Percentiles rank a stretch among this genome's conserved stretches.
phyloP scores from a whole-genome alignment of 2,888 invertebrate species.

The Alsophila aescularia region DNA sequence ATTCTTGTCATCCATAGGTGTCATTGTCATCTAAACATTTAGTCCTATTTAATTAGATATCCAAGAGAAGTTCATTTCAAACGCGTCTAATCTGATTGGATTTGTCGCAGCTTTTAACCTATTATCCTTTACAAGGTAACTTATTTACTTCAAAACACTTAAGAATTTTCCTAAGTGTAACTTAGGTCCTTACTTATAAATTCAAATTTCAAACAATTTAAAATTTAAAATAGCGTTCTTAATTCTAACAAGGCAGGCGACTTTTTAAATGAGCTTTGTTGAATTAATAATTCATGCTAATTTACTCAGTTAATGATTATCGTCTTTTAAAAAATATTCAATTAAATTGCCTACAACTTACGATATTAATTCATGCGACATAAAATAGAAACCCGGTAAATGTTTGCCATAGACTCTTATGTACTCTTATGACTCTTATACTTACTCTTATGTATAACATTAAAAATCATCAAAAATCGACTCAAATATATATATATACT shows the following conservation, averaged over 20 bases:
- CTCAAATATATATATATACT: no score
- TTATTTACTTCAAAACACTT: slow-evolving; percentile 10
- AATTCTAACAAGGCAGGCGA: slow-evolving; percentile 21
- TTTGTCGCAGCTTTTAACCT: neutral
- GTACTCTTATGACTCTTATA: no score
- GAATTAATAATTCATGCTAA: slow-evolving; percentile 10
- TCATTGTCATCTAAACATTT: no score
- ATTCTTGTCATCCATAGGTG: no score
- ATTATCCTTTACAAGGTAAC: neutral
- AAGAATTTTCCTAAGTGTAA: slow-evolving; percentile 16
- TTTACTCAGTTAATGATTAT: neutral
- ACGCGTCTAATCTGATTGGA: neutral
- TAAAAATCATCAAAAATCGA: no score
- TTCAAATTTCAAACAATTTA: slow-evolving; percentile 22
- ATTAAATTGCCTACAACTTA: neutral
- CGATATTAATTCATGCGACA: no score
- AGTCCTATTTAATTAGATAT: no score
- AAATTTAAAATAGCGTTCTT: slow-evolving; percentile 22
- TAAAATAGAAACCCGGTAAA: no score
- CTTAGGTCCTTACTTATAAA: slow-evolving; percentile 17
- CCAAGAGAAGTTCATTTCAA: neutral
- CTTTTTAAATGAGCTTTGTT: slow-evolving; percentile 17
- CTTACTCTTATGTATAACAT: no score
- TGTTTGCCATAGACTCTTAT: no score
- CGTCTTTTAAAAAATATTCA: neutral